Conservation (phyloP, 1,140 invertebrate species). For the Trichoplusia ni region DNA sequence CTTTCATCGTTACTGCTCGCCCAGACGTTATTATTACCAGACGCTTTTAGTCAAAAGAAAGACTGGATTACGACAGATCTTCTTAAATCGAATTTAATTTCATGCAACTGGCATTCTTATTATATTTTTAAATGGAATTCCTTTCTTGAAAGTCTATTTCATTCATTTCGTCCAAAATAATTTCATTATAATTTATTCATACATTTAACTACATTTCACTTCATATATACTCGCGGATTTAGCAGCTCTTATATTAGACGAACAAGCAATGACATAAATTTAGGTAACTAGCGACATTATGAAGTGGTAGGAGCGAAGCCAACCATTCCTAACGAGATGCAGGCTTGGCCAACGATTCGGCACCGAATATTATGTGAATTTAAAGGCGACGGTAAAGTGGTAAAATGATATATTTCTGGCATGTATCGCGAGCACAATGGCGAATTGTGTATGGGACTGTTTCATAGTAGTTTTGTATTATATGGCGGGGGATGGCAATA, state of each 20-base stretch:
- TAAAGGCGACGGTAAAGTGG: conserved; percentile 44
- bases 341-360: conserved; percentile 17
- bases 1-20: conserved; percentile 31
- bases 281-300: conserved; percentile 5
- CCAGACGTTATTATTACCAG: conserved; percentile 11
- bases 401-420: conserved; percentile 40
- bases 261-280: conserved; percentile 4
- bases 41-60: conserved; percentile 1
- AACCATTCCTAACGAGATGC: conserved; percentile 28
- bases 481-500: conserved; percentile 45
- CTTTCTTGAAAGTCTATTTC: neutral
- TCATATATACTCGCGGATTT: neutral
- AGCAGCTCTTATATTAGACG: neutral
- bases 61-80: neutral
- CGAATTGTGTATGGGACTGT: conserved; percentile 40
- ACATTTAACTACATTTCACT: too few species aligned
- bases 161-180: too few species aligned
- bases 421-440: conserved; percentile 41
- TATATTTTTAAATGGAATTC: neutral
- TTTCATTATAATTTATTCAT: too few species aligned
- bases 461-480: conserved; percentile 48
- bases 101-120: neutral
- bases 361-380: conserved; percentile 31
- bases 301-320: conserved; percentile 6
- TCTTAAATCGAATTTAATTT: neutral